Percentiles rank a stretch among this genome's conserved stretches.
These are phyloP conservation scores for Drosophila nasuta DNA, from an alignment of 1,140 invertebrate genomes.

Conservation along the genomic window DNA sequence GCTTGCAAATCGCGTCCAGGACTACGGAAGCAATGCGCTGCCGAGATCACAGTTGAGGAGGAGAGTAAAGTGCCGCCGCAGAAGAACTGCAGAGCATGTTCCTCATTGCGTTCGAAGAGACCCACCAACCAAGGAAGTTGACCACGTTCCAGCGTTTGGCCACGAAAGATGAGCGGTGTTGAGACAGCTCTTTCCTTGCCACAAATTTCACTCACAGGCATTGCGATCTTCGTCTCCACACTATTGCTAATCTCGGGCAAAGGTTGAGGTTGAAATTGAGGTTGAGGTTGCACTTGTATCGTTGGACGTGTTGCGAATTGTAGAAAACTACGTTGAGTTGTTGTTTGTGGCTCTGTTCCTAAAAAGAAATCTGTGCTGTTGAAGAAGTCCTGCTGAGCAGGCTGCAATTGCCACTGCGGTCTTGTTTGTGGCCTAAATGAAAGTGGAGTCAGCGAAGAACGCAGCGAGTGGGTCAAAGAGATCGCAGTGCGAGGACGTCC, in stretches of 20 bases:
- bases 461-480: conserved; percentile 39
- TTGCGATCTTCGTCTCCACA: neutral
- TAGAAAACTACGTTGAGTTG: neutral
- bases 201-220: conserved; percentile 32
- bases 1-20: conserved; percentile 52
- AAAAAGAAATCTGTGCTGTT: neutral
- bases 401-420: neutral
- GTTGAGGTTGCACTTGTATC: neutral
- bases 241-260: neutral
- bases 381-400: neutral
- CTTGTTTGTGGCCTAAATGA: neutral
- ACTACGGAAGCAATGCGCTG: conserved; percentile 81
- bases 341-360: neutral
- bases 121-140: conserved; percentile 90
- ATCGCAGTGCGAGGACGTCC: conserved; percentile 57
- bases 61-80: conserved; percentile 87
- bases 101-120: conserved; percentile 85
- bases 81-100: conserved; percentile 50
- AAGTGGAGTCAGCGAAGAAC: conserved; percentile 1
- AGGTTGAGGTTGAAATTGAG: neutral
- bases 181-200: conserved; percentile 55
- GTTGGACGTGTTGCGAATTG: neutral
- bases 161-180: conserved; percentile 87
- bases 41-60: conserved; percentile 86
- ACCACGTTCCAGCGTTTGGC: conserved; percentile 85